Base-by-base conservation (phyloP, 2,888 invertebrate genomes). In the Macroteleia sp. region DNA sequence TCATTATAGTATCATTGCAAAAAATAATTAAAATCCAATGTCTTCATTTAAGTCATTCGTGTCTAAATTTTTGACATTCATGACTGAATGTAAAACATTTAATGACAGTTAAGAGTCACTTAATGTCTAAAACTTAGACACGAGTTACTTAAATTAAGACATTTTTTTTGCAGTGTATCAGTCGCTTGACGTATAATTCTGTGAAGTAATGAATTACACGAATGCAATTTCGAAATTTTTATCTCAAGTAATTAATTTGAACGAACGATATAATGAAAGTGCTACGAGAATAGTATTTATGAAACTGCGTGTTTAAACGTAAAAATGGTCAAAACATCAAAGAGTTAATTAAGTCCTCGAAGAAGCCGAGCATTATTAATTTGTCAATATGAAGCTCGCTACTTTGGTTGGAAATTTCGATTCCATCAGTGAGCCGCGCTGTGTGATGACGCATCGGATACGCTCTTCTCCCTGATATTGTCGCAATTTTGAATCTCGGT, bases 401-500 rank as follows among this genome's bases (percentile, higher is more conserved):
- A 67, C 67, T 67, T 75, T 42, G 66, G 54, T 36, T 52, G 44
- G n/a, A 46, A 67, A 54, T 75, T 67, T 61, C 36, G 41, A 61
- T 52, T 50, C 57, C 36, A 66, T 52, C 64, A 42, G 54, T n/a
- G n/a, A n/a, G n/a, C n/a, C 16, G 42, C 22, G 16, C 41, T 9
- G 46, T 20, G 19, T 34, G 48, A 56, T 64, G 46, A 57, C 56
- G 34, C 57, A 50, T 69, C 41, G 39, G 19, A 3, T 20, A 30
- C 39, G 36, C 50, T 30, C 42, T 69, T 57, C 56, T 30, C 42
- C 22, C 34, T n/a, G 19, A 52, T 25, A 56, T 30, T 50, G 57
- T 59, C 61, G 59, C 59, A 67, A 67, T 74, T 67, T 69, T 62
- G 62, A 76, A 69, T 69, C 75, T 62, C 62, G 44, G 50, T 61